A percentile compares a stretch with the other conserved stretches of the same genome.
Evolutionary conservation across 1,140 invertebrate genomes (phyloP).

Genomic region (Wasmannia auropunctata): DNA sequence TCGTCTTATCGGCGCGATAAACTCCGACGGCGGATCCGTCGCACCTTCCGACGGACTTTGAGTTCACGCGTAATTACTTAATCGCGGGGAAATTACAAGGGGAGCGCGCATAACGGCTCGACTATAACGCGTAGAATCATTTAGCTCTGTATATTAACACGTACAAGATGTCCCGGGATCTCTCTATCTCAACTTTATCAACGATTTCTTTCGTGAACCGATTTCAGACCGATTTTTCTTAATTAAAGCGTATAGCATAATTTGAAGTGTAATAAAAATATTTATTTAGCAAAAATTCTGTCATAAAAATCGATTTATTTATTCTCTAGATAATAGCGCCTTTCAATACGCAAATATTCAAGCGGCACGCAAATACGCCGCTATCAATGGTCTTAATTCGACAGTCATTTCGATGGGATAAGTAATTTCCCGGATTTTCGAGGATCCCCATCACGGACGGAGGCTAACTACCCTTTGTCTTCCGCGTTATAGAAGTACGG

Average conservation of each 20-base stretch:
- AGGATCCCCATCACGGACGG: constrained; percentile 30
- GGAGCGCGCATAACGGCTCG: constrained; percentile 33
- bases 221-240: background rate
- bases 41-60: constrained; percentile 41
- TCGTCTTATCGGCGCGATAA: constrained; percentile 74
- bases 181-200: background rate
- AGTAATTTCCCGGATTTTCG: constrained; percentile 51
- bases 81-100: constrained; percentile 38
- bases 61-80: constrained; percentile 53
- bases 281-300: background rate
- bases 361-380: background rate
- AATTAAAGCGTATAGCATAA: background rate
- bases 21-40: constrained; percentile 74
- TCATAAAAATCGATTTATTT: background rate
- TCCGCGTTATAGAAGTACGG: constrained; percentile 74
- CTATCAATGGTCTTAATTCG: constrained; percentile 48
- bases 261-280: background rate
- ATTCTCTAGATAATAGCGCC: background rate
- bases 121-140: constrained; percentile 26
- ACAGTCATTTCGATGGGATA: constrained; percentile 42
- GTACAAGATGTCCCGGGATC: background rate
- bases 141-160: background rate
- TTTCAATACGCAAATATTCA: background rate
- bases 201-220: background rate
- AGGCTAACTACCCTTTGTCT: constrained; percentile 80